These are phyloP conservation scores for Pampusana beccarii DNA, from an alignment of 2,113 vertebrate genomes.

Conservation along the genomic window DNA sequence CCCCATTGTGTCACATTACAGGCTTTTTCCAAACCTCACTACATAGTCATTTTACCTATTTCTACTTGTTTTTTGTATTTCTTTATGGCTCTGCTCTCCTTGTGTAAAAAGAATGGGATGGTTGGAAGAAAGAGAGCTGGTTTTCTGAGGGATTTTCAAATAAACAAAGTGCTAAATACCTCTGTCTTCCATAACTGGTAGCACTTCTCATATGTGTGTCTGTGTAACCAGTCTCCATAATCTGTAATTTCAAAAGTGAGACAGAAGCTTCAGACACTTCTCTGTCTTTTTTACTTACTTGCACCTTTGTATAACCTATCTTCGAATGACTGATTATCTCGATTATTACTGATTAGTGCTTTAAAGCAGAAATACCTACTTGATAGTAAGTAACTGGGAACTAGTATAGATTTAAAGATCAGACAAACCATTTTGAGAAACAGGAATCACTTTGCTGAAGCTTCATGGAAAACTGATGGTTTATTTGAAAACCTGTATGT, in stretches of 20 bases:
- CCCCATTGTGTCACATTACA: neutral
- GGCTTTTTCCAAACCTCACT: neutral
- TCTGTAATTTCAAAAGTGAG: too few relatives aligned
- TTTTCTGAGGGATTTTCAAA: neutral
- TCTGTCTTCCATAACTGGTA: neutral
- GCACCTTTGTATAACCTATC: neutral
- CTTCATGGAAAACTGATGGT: neutral
- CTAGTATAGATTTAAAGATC: neutral
- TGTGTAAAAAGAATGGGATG: neutral
- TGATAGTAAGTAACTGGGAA: neutral
- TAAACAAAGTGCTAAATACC: neutral
- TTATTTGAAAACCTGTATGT: neutral
- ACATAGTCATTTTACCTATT: neutral
- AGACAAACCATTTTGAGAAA: neutral
- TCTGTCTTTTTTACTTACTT: neutral
- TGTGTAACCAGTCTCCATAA: neutral
- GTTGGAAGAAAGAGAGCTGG: neutral
- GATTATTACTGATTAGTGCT: neutral
- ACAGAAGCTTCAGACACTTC: neutral
- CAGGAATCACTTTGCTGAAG: neutral
- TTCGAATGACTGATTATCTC: neutral
- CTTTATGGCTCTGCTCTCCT: neutral
- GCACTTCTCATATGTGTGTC: fast-evolving
- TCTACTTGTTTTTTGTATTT: neutral
- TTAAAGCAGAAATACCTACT: neutral